Percentiles rank a stretch among this genome's conserved stretches.
phyloP scores from a whole-genome alignment of 2,113 vertebrate genomes.

The Eudorcas thomsonii region DNA sequence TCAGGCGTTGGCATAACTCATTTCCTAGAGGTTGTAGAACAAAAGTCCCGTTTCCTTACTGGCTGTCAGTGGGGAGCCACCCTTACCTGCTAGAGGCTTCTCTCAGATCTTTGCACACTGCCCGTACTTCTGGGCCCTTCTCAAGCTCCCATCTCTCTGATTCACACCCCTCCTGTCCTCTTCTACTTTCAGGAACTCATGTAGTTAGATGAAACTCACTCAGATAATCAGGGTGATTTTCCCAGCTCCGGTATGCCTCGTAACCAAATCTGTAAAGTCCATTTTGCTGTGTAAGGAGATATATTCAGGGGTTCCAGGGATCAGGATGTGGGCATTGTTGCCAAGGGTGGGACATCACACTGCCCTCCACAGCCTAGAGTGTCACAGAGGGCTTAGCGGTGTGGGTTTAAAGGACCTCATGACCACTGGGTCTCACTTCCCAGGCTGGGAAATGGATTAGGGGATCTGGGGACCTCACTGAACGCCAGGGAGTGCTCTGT shows the following conservation, averaged over 20 bases:
- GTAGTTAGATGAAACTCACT: no score
- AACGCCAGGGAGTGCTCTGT: not conserved
- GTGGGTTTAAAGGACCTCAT: not conserved
- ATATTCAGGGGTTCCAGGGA: not conserved
- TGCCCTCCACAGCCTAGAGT: not conserved
- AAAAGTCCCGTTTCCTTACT: not conserved
- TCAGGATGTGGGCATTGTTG: not conserved
- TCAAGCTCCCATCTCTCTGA: rapidly evolving
- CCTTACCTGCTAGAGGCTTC: not conserved
- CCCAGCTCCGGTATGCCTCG: not conserved
- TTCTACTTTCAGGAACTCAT: not conserved
- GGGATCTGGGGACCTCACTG: rapidly evolving
- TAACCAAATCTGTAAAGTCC: not conserved
- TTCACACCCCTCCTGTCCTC: not conserved
- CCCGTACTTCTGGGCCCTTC: not conserved
- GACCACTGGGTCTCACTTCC: not conserved
- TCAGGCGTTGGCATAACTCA: not conserved
- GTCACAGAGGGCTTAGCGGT: not conserved
- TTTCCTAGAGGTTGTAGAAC: no score
- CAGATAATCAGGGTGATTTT: not conserved
- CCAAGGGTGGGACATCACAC: not conserved
- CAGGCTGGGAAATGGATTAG: not conserved
- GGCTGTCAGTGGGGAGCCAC: rapidly evolving
- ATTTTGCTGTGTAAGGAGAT: not conserved
- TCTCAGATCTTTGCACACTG: not conserved